phyloP scores from a whole-genome alignment of 2,797 vertebrate species.

The Sebastes cheni region DNA sequence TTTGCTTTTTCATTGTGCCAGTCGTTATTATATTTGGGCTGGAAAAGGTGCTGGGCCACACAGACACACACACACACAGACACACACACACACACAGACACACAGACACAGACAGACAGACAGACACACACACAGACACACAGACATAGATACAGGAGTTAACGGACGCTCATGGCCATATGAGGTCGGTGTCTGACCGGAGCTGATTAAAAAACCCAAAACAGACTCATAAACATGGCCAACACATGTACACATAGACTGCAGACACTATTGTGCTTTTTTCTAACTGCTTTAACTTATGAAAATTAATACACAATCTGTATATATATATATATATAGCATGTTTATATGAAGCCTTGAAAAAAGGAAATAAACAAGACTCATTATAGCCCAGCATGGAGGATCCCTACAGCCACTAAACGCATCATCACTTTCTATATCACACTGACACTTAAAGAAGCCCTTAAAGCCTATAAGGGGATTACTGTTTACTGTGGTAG shows the following conservation, averaged over 20 bases:
- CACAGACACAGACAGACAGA: not conserved
- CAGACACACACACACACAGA: too few species aligned
- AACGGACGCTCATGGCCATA: conserved; percentile 78
- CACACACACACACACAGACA: not conserved
- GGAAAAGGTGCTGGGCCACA: conserved; percentile 46
- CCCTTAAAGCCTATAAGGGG: conserved; percentile 33
- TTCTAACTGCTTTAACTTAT: not conserved
- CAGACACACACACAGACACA: not conserved
- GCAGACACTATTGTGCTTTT: conserved; percentile 20
- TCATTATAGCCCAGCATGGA: conserved; percentile 8
- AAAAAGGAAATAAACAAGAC: not conserved
- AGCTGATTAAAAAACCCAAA: conserved; percentile 51
- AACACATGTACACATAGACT: conserved; percentile 51
- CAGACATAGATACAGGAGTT: not conserved
- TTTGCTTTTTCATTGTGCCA: conserved; percentile 49
- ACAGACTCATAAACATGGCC: conserved; percentile 68
- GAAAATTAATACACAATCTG: not conserved
- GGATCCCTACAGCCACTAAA: conserved; percentile 6
- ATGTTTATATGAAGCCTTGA: not conserved
- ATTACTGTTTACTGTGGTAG: conserved; percentile 33
- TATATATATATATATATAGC: not conserved
- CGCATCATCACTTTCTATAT: conserved; percentile 12
- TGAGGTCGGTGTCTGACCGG: conserved; percentile 65
- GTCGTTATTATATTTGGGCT: conserved; percentile 74
- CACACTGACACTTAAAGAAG: conserved; percentile 40